Conservation (phyloP, 2,113 vertebrate species). For the Symphodus melops region DNA sequence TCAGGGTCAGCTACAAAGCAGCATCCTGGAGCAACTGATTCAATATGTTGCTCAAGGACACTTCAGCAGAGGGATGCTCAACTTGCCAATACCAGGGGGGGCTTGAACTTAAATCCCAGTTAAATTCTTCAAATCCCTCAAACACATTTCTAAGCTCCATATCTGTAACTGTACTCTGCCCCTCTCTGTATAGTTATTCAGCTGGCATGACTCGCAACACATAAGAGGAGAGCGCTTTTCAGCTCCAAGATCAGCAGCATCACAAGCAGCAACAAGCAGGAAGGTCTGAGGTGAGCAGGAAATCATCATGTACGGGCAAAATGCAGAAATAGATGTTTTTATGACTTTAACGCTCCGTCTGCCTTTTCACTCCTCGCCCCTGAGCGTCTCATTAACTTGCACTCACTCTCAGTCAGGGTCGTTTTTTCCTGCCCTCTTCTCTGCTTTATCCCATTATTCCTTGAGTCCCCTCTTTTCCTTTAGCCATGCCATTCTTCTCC, state of each 20-base stretch:
- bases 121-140: slow-evolving; percentile 24
- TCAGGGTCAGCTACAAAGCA: slow-evolving; percentile 24
- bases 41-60: slow-evolving; percentile 57
- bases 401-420: neutral
- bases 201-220: slow-evolving; percentile 7
- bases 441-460: slow-evolving; percentile 5
- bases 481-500: slow-evolving; percentile 2
- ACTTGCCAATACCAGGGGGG: slow-evolving; percentile 11
- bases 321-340: slow-evolving; percentile 5
- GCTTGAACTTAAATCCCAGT: slow-evolving; percentile 42
- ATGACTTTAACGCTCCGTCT: neutral
- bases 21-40: neutral
- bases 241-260: slow-evolving; percentile 27
- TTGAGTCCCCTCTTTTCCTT: neutral
- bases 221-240: neutral
- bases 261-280: slow-evolving; percentile 19
- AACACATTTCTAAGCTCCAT: neutral
- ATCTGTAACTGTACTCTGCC: no score
- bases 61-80: slow-evolving; percentile 32
- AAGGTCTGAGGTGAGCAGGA: slow-evolving; percentile 23
- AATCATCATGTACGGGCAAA: neutral
- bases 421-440: neutral
- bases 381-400: slow-evolving; percentile 16
- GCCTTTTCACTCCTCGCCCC: slow-evolving; percentile 9
- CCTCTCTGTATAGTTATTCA: slow-evolving; percentile 3